Base-by-base conservation (phyloP, 2,888 invertebrate species). In the Torymus aiolomorphi region DNA sequence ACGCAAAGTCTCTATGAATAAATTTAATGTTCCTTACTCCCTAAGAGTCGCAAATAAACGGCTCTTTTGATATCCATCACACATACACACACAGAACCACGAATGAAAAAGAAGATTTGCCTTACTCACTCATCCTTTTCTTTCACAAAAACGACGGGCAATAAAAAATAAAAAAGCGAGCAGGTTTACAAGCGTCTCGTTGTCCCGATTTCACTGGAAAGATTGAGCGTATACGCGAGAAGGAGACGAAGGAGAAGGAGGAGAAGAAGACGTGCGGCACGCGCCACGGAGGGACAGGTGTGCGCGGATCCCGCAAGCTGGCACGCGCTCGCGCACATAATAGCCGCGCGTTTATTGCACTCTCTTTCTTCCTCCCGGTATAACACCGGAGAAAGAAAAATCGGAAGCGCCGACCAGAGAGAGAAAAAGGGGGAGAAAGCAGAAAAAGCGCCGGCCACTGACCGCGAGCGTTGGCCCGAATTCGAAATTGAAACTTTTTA, bases 261-360 rank as follows among this genome's bases (percentile, higher is more conserved):
- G n/a, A 54, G 13, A 54, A 67, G 67, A 13, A 18, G 24, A 54
- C 11, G 51, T 18, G 61, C 18, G 31, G 31, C 31, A 31, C 61
- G 42, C 66, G 65, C 49, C 24, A 11, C n/a, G 65, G 1, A 56
- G 63, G 63, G 76, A 69, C 76, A 72, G 80, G 77, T 72, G 80
- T 54, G 62, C 57, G 49, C n/a, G 75, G 51, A 62, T 24, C 72
- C 51, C 56, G 67, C 62, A 69, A 71, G 57, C 74, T 67, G 72
- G 54, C 67, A 24, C 66, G 59, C 16, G 16, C 24, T 52, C 31
- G 31, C 31, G 61, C 14, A 52, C 59, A 67, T 67, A 75, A 75
- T 66, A 31, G 62, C 74, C 2, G 71, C 51, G 75, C 70, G 67
- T 56, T 74, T 78, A 76, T 61, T 78, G 78, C 59, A 20, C 20